Evolutionary conservation across 2,797 vertebrate species (phyloP).

Genomic region (Lepidocolaptes lacrymiger): DNA sequence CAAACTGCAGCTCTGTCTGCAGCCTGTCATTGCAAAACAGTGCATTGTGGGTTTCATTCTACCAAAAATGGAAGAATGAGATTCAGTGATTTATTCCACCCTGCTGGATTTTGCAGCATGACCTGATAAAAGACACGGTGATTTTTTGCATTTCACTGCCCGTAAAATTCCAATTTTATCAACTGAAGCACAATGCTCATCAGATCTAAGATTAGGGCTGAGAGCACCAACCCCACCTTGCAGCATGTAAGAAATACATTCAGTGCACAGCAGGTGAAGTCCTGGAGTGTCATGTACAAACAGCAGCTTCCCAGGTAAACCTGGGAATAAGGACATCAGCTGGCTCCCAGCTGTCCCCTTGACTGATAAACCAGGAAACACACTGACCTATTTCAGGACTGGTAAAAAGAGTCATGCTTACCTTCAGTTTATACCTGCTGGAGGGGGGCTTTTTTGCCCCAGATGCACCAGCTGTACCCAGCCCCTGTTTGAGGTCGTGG

Average conservation of each 20-base stretch:
- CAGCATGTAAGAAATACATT: background rate
- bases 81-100: background rate
- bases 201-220: background rate
- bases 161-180: background rate
- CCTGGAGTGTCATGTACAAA: background rate
- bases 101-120: background rate
- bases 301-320: background rate
- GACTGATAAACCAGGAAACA: background rate
- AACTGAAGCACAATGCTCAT: background rate
- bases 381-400: background rate
- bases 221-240: background rate
- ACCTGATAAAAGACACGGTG: background rate
- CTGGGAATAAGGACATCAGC: background rate
- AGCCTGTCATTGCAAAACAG: background rate
- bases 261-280: background rate
- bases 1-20: background rate
- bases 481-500: conserved; percentile 86
- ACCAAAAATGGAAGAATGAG: background rate
- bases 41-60: background rate
- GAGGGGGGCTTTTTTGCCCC: conserved; percentile 67
- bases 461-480: conserved; percentile 44
- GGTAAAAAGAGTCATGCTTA: conserved; percentile 30
- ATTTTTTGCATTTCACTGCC: background rate
- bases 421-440: conserved; percentile 90
- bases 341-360: background rate